phyloP scores from a whole-genome alignment of 2,888 invertebrate species.

The Oscheius onirici region DNA sequence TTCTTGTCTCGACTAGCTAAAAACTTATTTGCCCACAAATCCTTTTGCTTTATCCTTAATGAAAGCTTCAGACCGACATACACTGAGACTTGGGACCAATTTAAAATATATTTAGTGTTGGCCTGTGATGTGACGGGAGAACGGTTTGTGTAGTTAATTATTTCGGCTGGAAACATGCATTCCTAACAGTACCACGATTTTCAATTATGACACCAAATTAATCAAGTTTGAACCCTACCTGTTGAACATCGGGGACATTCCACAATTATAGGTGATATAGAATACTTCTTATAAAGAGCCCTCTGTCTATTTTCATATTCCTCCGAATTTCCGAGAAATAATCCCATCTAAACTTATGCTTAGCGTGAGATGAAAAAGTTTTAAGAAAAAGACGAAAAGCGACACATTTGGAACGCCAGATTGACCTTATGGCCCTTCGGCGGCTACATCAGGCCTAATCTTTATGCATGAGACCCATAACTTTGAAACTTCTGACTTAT shows the following conservation, averaged over 20 bases:
- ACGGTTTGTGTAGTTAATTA: too few species aligned
- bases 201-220: too few species aligned
- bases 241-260: background rate
- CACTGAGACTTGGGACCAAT: too few species aligned
- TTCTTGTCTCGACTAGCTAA: too few species aligned
- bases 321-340: background rate
- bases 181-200: too few species aligned
- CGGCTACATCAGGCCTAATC: background rate
- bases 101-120: too few species aligned
- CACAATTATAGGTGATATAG: background rate
- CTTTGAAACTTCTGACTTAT: background rate
- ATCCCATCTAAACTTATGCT: constrained; percentile 6
- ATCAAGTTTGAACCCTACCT: background rate
- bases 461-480: constrained; percentile 18
- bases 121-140: too few species aligned
- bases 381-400: background rate
- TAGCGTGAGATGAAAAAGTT: background rate
- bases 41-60: too few species aligned
- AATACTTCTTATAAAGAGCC: background rate
- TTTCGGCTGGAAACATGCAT: too few species aligned
- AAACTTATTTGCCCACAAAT: too few species aligned
- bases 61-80: too few species aligned
- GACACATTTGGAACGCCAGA: background rate
- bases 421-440: constrained; percentile 3
- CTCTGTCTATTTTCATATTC: background rate